These are phyloP conservation scores for Xerus inauris DNA, from an alignment of 2,113 vertebrate genomes.

Conservation along the genomic window DNA sequence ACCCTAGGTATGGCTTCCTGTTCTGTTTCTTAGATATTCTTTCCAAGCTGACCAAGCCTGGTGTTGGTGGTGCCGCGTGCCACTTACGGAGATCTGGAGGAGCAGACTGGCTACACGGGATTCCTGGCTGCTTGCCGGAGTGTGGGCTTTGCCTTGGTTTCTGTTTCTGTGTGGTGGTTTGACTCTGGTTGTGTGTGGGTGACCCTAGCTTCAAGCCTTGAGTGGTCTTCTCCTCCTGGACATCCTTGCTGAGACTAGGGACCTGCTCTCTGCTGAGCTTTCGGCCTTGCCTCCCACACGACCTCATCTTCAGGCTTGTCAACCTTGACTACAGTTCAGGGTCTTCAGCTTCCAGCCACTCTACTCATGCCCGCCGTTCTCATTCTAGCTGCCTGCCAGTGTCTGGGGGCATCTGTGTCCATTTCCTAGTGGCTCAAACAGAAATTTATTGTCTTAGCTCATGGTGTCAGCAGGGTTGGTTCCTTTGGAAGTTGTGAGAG, in stretches of 20 bases:
- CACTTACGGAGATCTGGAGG: fast-evolving
- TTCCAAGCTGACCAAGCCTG: not conserved
- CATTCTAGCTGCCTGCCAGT: not conserved
- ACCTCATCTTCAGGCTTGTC: not conserved
- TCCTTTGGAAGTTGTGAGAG: not conserved
- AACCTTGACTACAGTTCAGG: not conserved
- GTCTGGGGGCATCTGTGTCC: not conserved
- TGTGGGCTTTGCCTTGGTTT: not conserved
- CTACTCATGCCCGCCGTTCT: fast-evolving
- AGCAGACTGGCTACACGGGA: not conserved
- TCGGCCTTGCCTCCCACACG: not conserved
- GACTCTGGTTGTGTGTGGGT: not conserved
- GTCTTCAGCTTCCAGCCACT: not conserved
- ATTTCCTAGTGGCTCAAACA: not conserved
- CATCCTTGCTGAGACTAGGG: not conserved
- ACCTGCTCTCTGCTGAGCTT: not conserved
- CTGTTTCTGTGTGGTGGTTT: not conserved
- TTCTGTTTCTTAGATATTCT: not conserved
- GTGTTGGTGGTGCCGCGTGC: not conserved
- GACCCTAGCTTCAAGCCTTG: not conserved
- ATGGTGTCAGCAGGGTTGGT: not conserved
- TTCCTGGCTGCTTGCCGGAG: not conserved
- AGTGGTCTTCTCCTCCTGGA: not conserved
- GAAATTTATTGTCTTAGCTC: not conserved
- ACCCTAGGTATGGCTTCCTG: not conserved